phyloP scores from a whole-genome alignment of 1,140 invertebrate species.

The Achroia grisella region DNA sequence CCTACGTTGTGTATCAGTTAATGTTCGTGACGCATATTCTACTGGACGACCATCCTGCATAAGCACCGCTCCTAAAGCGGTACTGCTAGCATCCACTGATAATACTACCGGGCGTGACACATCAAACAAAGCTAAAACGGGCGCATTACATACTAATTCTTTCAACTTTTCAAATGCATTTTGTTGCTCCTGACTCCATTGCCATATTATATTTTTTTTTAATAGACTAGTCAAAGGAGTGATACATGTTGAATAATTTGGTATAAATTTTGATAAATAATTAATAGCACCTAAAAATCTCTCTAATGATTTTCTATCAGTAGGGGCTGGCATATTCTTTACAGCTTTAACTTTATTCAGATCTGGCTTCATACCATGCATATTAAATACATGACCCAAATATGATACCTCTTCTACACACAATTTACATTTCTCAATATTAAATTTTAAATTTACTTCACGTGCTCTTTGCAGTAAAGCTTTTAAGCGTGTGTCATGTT shows the following conservation, averaged over 20 bases:
- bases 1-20: slow-evolving; percentile 35
- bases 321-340: slow-evolving; percentile 22
- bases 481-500: too few species aligned
- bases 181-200: slow-evolving; percentile 24
- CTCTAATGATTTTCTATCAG: slow-evolving; percentile 12
- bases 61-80: slow-evolving; percentile 30
- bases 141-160: slow-evolving; percentile 14
- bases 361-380: too few species aligned
- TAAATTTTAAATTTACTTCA: too few species aligned
- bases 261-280: too few species aligned
- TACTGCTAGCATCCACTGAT: slow-evolving; percentile 25
- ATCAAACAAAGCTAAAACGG: slow-evolving; percentile 32
- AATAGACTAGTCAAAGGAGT: slow-evolving; percentile 29
- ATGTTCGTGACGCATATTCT: slow-evolving; percentile 32
- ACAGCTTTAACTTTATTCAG: too few species aligned
- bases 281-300: slow-evolving; percentile 15
- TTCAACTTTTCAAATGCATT: slow-evolving; percentile 31
- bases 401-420: too few species aligned
- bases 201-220: slow-evolving; percentile 25
- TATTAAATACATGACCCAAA: too few species aligned
- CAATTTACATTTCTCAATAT: too few species aligned
- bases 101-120: too few species aligned
- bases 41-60: slow-evolving; percentile 30
- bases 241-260: too few species aligned
- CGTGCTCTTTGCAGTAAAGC: too few species aligned